phyloP scores from a whole-genome alignment of 1,140 invertebrate species.

The Drosophila carrolli region DNA sequence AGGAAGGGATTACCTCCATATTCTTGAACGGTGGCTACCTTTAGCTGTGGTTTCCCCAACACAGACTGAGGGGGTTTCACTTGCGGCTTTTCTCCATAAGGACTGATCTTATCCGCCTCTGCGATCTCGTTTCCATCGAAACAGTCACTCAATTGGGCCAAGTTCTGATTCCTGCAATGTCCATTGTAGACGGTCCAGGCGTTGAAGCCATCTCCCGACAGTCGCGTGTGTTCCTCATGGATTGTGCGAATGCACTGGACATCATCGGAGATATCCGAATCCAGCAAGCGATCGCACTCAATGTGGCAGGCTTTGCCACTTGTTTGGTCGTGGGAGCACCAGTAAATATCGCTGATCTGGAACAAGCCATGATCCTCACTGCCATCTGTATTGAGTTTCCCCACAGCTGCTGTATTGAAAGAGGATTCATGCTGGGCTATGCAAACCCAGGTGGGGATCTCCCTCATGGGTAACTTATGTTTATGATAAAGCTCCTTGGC shows the following conservation, averaged over 20 bases:
- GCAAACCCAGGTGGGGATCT: conserved; percentile 89
- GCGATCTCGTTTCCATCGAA: conserved; percentile 66
- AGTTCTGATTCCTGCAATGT: conserved; percentile 50
- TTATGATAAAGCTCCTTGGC: conserved; percentile 87
- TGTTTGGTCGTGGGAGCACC: conserved; percentile 87
- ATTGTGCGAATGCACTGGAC: conserved; percentile 88
- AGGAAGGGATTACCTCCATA: conserved; percentile 39
- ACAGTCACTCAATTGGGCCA: conserved; percentile 51
- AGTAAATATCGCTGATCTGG: conserved; percentile 86
- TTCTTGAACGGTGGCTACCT: conserved; percentile 1
- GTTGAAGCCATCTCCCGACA: conserved; percentile 89
- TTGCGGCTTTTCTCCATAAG: conserved; percentile 10
- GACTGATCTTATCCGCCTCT: conserved; percentile 21
- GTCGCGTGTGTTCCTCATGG: conserved; percentile 87
- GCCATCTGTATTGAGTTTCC: conserved; percentile 73
- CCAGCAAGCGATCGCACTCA: conserved; percentile 86
- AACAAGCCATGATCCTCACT: conserved; percentile 88
- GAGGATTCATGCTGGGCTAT: conserved; percentile 90
- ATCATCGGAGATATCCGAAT: conserved; percentile 89
- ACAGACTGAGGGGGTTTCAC: neutral
- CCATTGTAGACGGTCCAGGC: conserved; percentile 86
- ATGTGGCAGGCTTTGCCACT: conserved; percentile 88
- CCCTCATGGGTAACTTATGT: conserved; percentile 83
- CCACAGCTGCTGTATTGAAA: conserved; percentile 88
- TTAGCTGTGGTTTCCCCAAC: conserved; percentile 13